Evolutionary conservation across 2,888 invertebrate species (phyloP).

Genomic region (Amblyteles armatorius): DNA sequence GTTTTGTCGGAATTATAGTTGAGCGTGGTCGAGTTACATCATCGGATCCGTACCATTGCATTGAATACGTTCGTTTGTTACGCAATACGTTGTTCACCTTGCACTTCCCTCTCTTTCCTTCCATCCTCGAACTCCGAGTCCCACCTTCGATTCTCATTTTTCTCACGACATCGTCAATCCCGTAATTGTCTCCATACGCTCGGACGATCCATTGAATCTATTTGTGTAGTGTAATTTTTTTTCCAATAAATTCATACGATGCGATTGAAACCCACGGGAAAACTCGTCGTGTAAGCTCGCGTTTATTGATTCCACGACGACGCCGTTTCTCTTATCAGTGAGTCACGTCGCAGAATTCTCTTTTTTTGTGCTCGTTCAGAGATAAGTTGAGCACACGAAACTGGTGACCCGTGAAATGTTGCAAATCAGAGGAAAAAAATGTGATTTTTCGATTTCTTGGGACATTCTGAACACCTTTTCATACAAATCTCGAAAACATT

Average conservation of each 20-base stretch:
- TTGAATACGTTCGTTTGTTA: conserved; percentile 51
- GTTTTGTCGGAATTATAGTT: neutral
- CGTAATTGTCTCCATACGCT: neutral
- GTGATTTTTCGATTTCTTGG: too few relatives aligned
- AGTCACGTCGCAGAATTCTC: too few relatives aligned
- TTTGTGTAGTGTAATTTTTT: neutral
- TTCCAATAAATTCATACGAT: neutral
- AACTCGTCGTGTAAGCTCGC: neutral
- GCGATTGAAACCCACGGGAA: neutral
- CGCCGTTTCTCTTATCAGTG: too few relatives aligned
- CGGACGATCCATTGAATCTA: neutral
- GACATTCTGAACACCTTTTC: too few relatives aligned
- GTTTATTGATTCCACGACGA: too few relatives aligned
- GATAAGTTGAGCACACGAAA: too few relatives aligned
- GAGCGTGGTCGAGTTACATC: conserved; percentile 30
- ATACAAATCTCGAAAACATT: too few relatives aligned
- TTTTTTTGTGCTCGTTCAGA: too few relatives aligned
- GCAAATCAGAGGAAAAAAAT: too few relatives aligned
- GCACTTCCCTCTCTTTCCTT: conserved; percentile 46
- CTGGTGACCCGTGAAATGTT: too few relatives aligned
- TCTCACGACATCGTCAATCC: neutral
- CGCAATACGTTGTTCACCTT: conserved; percentile 65
- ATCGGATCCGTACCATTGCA: conserved; percentile 47
- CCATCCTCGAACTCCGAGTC: conserved; percentile 40
- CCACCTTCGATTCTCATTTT: conserved; percentile 29